These are phyloP conservation scores for Pogonocichla stellata DNA, from an alignment of 2,113 vertebrate species.

Conservation along the genomic window DNA sequence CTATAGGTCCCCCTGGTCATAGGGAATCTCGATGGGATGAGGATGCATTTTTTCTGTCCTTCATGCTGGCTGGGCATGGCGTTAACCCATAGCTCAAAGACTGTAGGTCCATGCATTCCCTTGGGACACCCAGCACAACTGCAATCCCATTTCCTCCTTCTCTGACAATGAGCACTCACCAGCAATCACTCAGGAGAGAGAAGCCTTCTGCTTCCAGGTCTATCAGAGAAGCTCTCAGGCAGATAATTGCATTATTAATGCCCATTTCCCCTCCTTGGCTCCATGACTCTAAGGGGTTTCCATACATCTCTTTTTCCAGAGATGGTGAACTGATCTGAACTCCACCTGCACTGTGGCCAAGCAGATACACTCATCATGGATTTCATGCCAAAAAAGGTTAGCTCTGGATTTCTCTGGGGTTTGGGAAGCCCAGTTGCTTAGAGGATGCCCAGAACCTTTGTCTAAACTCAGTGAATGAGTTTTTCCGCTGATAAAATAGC, in stretches of 20 bases:
- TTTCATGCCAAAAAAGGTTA: neutral
- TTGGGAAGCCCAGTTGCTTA: neutral
- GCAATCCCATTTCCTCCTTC: neutral
- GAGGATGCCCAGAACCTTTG: neutral
- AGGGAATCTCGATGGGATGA: neutral
- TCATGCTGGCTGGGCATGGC: neutral
- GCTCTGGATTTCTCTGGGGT: neutral
- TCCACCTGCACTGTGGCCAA: neutral
- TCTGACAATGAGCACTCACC: neutral
- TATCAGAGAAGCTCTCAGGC: neutral
- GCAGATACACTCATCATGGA: neutral
- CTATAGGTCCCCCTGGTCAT: fast-evolving
- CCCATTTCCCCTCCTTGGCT: neutral
- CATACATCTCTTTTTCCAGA: neutral
- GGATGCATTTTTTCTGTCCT: neutral
- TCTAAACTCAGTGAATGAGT: neutral
- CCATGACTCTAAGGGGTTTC: neutral
- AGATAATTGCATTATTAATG: constrained; percentile 17
- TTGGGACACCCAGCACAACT: neutral
- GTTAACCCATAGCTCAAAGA: neutral
- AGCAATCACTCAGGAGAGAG: neutral
- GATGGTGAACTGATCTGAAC: neutral
- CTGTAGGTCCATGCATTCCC: neutral
- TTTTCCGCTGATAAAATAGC: neutral
- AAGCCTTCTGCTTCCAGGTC: neutral